phyloP scores from a whole-genome alignment of 1,140 invertebrate genomes.

The Aradophagus sp. region DNA sequence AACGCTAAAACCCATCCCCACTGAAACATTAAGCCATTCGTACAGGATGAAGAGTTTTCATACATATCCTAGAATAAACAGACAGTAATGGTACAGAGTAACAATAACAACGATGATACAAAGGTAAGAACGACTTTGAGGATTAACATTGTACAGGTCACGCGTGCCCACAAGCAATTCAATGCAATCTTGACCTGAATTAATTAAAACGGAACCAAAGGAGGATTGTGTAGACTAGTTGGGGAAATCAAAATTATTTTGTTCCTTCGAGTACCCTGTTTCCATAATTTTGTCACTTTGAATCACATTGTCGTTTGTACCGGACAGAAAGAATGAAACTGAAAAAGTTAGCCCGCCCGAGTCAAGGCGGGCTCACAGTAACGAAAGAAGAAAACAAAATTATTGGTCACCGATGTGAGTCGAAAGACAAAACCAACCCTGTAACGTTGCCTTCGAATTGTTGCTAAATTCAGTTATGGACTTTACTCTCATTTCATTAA shows the following conservation, averaged over 20 bases:
- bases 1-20: slow-evolving; percentile 62
- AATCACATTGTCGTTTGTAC: too few relatives aligned
- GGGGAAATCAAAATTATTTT: slow-evolving; percentile 38
- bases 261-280: slow-evolving; percentile 31
- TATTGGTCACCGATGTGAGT: not conserved
- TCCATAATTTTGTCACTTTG: slow-evolving; percentile 21
- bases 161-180: slow-evolving; percentile 30
- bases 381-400: too few relatives aligned
- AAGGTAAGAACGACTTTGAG: slow-evolving; percentile 49
- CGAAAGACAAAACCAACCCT: slow-evolving; percentile 15
- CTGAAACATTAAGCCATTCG: slow-evolving; percentile 60
- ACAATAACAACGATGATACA: slow-evolving; percentile 56
- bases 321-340: too few relatives aligned
- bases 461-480: slow-evolving; percentile 27
- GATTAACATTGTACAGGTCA: slow-evolving; percentile 39
- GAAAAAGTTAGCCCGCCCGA: too few relatives aligned
- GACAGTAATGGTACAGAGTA: slow-evolving; percentile 57
- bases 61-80: slow-evolving; percentile 48
- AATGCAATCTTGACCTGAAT: slow-evolving; percentile 42
- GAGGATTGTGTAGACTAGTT: slow-evolving; percentile 18
- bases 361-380: too few relatives aligned
- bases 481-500: slow-evolving; percentile 24
- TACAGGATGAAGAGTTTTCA: slow-evolving; percentile 62
- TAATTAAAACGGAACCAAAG: slow-evolving; percentile 20
- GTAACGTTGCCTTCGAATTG: slow-evolving; percentile 32